Evolutionary conservation across 2,888 invertebrate genomes (phyloP).

Genomic region (Xestia xanthographa): DNA sequence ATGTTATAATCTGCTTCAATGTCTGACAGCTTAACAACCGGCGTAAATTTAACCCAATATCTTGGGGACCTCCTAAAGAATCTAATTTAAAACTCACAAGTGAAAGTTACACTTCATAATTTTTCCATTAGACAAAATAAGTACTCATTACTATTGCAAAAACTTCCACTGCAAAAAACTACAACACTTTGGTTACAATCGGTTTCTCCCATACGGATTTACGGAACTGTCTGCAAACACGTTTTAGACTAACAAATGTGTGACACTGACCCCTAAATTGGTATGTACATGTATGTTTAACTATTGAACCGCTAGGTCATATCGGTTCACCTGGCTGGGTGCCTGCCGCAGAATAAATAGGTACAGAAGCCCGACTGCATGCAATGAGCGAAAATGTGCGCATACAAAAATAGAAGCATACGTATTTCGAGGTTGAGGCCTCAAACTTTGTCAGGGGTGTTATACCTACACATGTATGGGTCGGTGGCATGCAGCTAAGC

Average conservation of each 20-base stretch:
- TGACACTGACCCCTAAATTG: conserved; percentile 53
- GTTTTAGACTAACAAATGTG: conserved; percentile 44
- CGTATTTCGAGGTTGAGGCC: background rate
- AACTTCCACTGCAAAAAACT: conserved; percentile 6
- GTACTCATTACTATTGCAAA: conserved; percentile 13
- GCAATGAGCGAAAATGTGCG: too few relatives aligned
- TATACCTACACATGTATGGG: background rate
- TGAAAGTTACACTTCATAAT: conserved; percentile 32
- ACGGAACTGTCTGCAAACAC: conserved; percentile 35
- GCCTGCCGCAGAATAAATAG: background rate
- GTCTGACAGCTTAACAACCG: background rate
- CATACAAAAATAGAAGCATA: background rate
- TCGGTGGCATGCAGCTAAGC: background rate
- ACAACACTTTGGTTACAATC: conserved; percentile 20
- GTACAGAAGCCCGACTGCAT: conserved; percentile 3
- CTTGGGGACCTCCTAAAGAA: background rate
- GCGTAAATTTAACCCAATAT: background rate
- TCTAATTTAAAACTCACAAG: conserved; percentile 1
- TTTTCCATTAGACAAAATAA: conserved; percentile 26
- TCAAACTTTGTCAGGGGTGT: background rate
- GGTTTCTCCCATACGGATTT: conserved; percentile 46
- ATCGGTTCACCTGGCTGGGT: conserved; percentile 28
- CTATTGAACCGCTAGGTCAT: conserved; percentile 32
- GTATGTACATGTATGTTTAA: conserved; percentile 39
- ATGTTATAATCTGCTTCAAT: background rate